These are phyloP conservation scores for Lepus europaeus DNA, from an alignment of 2,113 vertebrate species.

Conservation along the genomic window DNA sequence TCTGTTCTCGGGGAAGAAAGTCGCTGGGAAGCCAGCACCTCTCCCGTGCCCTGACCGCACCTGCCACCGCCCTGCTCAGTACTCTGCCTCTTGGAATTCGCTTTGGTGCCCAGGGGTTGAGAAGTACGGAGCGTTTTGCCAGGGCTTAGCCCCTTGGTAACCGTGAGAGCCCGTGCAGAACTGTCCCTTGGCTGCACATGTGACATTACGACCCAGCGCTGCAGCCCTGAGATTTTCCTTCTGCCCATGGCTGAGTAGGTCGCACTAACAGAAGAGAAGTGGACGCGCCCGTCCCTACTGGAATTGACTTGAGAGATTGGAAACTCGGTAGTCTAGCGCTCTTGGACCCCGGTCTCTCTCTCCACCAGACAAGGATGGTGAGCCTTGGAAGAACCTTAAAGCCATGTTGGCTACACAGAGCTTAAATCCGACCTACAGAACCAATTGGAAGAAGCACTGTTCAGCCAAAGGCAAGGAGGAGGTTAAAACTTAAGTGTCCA, in stretches of 20 bases:
- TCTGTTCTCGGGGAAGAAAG: neutral
- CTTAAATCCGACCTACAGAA: neutral
- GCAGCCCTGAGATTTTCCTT: neutral
- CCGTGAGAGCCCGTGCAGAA: neutral
- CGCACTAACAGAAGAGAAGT: neutral
- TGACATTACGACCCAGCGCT: neutral
- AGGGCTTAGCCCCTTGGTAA: neutral
- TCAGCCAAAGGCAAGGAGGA: too few species aligned
- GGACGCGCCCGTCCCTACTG: neutral
- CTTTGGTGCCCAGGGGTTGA: constrained; percentile 14
- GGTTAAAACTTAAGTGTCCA: neutral
- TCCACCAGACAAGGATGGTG: too few species aligned
- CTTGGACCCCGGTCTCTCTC: neutral
- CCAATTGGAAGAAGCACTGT: neutral
- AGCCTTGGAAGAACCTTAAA: neutral
- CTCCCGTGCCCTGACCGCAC: too few species aligned
- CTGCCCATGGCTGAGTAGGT: neutral
- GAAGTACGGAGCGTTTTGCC: neutral
- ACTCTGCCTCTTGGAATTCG: neutral
- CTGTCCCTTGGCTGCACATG: neutral
- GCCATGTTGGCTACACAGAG: neutral
- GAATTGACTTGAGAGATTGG: neutral
- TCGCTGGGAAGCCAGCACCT: neutral
- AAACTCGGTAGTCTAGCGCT: neutral
- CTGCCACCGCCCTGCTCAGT: too few species aligned